Evolutionary conservation across 2,113 vertebrate species (phyloP).

Genomic region (Lamprologus tigripictilis): DNA sequence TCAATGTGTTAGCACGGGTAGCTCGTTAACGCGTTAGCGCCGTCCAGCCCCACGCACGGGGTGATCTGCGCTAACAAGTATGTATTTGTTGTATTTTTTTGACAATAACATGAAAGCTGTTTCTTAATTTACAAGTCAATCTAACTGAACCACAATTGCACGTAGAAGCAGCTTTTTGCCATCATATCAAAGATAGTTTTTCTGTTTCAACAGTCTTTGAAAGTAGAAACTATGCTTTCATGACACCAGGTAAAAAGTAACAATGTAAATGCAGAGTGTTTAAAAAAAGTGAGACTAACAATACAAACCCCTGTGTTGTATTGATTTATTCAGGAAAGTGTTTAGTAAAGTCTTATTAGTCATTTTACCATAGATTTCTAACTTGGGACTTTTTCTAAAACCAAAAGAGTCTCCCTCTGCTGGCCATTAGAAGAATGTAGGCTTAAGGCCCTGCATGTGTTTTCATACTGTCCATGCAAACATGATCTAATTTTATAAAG

Average conservation of each 20-base stretch:
- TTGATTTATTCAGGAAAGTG: background rate
- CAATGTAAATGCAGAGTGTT: background rate
- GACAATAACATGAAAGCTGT: background rate
- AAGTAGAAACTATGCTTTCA: background rate
- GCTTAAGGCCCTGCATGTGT: background rate
- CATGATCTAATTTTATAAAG: too few species aligned
- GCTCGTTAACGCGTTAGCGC: background rate
- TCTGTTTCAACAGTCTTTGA: background rate
- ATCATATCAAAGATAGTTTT: background rate
- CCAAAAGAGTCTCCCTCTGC: background rate
- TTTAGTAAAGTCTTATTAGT: background rate
- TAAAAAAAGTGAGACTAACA: background rate
- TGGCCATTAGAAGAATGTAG: background rate
- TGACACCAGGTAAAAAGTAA: background rate
- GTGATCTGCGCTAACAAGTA: background rate
- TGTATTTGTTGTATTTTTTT: background rate
- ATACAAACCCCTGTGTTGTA: background rate
- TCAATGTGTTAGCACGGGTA: background rate
- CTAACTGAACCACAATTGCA: background rate
- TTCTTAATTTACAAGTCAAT: background rate
- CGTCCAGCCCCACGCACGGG: background rate
- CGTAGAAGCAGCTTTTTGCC: background rate
- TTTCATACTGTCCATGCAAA: background rate
- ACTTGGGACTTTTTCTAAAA: background rate
- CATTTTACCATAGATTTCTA: background rate